phyloP scores from a whole-genome alignment of 1,140 invertebrate species.

The Hyles vespertilio region DNA sequence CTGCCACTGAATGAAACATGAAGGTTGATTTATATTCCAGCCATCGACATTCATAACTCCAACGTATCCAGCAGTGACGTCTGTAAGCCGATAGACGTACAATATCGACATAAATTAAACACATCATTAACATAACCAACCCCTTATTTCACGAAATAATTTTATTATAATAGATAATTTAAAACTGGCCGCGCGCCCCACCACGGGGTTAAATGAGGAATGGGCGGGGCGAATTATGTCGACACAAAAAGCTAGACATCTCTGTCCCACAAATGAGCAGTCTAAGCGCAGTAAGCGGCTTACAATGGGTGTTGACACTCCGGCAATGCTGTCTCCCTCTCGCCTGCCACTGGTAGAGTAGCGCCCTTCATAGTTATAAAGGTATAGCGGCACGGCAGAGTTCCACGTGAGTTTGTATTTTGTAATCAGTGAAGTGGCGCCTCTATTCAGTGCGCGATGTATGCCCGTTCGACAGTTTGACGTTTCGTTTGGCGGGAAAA shows the following conservation, averaged over 20 bases:
- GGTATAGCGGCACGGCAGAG: conserved; percentile 52
- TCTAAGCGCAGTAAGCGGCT: conserved; percentile 61
- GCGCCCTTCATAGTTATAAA: conserved; percentile 65
- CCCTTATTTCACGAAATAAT: conserved; percentile 73
- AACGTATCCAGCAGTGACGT: too few relatives aligned
- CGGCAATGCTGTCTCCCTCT: conserved; percentile 44
- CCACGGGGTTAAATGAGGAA: conserved; percentile 59
- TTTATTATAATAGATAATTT: conserved; percentile 76
- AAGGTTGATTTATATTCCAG: conserved; percentile 5
- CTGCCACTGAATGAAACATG: background rate
- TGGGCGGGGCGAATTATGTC: conserved; percentile 59
- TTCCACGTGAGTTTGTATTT: conserved; percentile 72
- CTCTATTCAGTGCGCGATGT: conserved; percentile 67
- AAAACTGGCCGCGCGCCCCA: conserved; percentile 71
- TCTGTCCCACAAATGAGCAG: conserved; percentile 67
- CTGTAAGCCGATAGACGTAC: too few relatives aligned
- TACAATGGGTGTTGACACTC: conserved; percentile 62
- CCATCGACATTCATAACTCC: background rate
- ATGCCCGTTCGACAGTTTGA: conserved; percentile 69
- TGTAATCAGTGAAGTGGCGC: conserved; percentile 73
- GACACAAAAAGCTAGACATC: conserved; percentile 52
- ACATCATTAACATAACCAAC: conserved; percentile 70
- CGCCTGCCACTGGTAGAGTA: conserved; percentile 28
- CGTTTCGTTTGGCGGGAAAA: conserved; percentile 70
- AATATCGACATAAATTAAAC: conserved; percentile 61